These are phyloP conservation scores for Steinernema khuongi DNA, from an alignment of 1,140 invertebrate species.

Conservation along the genomic window DNA sequence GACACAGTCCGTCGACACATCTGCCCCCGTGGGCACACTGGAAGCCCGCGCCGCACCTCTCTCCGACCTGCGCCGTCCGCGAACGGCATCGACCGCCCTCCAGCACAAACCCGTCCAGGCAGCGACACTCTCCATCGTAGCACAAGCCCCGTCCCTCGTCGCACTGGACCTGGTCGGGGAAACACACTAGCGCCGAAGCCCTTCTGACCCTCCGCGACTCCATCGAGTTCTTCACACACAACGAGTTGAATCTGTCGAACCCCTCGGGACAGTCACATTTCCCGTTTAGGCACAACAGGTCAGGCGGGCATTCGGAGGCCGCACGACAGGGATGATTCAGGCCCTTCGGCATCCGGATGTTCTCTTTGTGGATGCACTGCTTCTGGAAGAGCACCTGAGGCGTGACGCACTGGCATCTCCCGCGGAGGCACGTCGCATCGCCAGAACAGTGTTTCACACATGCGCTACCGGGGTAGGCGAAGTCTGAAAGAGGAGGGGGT, in stretches of 20 bases:
- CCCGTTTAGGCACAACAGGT: conserved; percentile 19
- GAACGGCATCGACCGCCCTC: not conserved
- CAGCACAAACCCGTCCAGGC: conserved; percentile 2
- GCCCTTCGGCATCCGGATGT: conserved; percentile 1
- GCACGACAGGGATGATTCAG: conserved; percentile 24
- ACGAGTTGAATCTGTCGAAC: not conserved
- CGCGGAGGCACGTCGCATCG: conserved; percentile 36
- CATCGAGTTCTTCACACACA: not conserved
- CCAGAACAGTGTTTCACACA: conserved; percentile 24
- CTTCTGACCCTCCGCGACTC: not conserved
- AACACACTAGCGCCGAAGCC: not conserved
- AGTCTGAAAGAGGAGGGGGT: conserved; percentile 23
- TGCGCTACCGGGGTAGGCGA: conserved; percentile 32
- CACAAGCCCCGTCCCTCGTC: conserved; percentile 19
- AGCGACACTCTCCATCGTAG: conserved; percentile 21
- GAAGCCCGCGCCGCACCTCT: not conserved
- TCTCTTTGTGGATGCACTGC: conserved; percentile 26
- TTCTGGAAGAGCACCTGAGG: conserved; percentile 44
- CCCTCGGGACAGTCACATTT: conserved; percentile 22
- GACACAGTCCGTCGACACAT: conserved; percentile 30
- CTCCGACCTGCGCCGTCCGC: not conserved
- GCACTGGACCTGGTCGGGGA: conserved; percentile 12
- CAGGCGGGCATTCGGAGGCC: conserved; percentile 22
- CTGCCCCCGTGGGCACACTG: not conserved
- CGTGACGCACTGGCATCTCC: conserved; percentile 46